Conservation (phyloP, 2,888 invertebrate genomes). For the Myathropa florea region DNA sequence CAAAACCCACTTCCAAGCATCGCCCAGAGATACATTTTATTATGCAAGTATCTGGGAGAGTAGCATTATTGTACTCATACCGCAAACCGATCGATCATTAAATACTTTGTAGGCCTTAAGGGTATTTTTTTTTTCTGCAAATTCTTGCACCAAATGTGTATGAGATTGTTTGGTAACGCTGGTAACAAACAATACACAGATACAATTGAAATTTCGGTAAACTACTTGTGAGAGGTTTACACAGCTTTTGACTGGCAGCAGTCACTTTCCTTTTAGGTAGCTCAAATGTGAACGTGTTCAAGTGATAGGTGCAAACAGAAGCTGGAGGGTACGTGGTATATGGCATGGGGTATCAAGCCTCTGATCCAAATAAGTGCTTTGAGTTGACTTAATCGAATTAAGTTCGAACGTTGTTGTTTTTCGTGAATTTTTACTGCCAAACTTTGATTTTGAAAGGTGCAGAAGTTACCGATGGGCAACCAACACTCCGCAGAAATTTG, state of each 20-base stretch:
- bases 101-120: slow-evolving; percentile 12
- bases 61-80: background rate
- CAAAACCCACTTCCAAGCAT: background rate
- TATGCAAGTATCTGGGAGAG: background rate
- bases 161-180: slow-evolving; percentile 20
- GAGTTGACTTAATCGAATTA: background rate
- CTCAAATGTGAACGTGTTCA: background rate
- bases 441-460: too few species aligned
- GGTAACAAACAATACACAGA: slow-evolving; percentile 23
- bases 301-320: slow-evolving; percentile 2
- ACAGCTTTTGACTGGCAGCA: slow-evolving; percentile 7
- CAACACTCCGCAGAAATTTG: too few species aligned
- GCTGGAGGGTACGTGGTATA: background rate
- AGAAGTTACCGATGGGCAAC: too few species aligned
- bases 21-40: background rate
- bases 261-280: slow-evolving; percentile 29
- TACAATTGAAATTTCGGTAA: slow-evolving; percentile 6
- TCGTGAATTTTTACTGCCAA: too few species aligned
- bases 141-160: slow-evolving; percentile 22
- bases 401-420: background rate
- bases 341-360: background rate
- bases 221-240: slow-evolving; percentile 17
- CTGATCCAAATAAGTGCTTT: background rate
- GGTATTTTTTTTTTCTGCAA: slow-evolving; percentile 30
- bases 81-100: slow-evolving; percentile 22